Percentiles rank a stretch among this genome's conserved stretches.
Evolutionary conservation across 1,140 invertebrate species (phyloP).

Genomic region (Contarinia nasturtii): DNA sequence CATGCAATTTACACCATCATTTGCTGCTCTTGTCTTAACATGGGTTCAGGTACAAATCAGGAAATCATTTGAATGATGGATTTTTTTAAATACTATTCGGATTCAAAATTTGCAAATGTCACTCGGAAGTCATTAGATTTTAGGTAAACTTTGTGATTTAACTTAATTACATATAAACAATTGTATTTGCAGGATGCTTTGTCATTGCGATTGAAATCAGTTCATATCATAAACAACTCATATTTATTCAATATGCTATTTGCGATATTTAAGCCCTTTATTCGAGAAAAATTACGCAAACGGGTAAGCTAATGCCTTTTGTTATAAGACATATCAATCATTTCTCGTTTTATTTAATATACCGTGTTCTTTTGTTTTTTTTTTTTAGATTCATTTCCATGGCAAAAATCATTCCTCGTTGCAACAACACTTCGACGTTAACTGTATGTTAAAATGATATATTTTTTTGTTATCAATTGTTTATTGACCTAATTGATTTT

Average conservation of each 20-base stretch:
- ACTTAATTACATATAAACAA: too few relatives aligned
- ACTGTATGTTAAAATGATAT: too few relatives aligned
- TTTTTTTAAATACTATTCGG: background rate
- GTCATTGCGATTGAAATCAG: slow-evolving; percentile 43
- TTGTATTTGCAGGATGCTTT: slow-evolving; percentile 32
- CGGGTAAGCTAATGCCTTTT: slow-evolving; percentile 28
- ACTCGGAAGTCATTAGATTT: slow-evolving; percentile 2
- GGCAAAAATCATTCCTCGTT: slow-evolving; percentile 47
- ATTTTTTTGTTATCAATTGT: too few relatives aligned
- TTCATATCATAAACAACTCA: slow-evolving; percentile 63
- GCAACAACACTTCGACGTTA: slow-evolving; percentile 36
- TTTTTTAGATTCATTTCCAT: slow-evolving; percentile 44
- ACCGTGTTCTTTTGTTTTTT: background rate
- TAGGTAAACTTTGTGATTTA: slow-evolving; percentile 10
- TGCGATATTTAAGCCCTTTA: slow-evolving; percentile 57
- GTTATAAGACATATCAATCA: too few relatives aligned
- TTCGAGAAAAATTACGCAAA: slow-evolving; percentile 40
- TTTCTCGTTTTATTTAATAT: too few relatives aligned
- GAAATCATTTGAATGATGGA: too few relatives aligned
- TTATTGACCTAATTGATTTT: too few relatives aligned
- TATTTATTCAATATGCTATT: slow-evolving; percentile 57
- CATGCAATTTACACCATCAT: slow-evolving; percentile 47
- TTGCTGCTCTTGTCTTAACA: slow-evolving; percentile 38
- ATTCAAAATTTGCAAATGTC: background rate
- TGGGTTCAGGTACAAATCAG: slow-evolving; percentile 40